Conservation (phyloP, 2,888 invertebrate species). For the Panzeria rudis region DNA sequence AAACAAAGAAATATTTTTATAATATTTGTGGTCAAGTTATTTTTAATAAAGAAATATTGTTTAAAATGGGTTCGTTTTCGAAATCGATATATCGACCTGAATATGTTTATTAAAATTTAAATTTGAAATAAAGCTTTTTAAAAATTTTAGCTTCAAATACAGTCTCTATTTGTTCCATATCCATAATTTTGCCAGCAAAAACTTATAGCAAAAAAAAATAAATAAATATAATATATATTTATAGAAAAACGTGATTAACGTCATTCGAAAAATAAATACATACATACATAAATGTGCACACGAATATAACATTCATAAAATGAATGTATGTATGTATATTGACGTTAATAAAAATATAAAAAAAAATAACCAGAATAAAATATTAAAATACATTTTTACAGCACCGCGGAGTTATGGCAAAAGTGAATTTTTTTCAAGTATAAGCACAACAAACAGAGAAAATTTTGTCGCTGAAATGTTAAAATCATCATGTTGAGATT, state of each 20-base stretch:
- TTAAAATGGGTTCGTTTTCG: too few species aligned
- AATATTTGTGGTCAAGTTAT: too few species aligned
- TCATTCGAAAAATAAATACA: background rate
- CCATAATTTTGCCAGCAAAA: background rate
- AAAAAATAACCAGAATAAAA: background rate
- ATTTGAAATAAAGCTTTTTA: too few species aligned
- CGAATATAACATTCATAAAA: slow-evolving; percentile 1
- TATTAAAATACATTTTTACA: slow-evolving; percentile 9
- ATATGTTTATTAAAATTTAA: too few species aligned
- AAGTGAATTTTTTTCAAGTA: background rate
- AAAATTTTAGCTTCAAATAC: background rate
- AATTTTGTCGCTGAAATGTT: background rate
- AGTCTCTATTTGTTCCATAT: background rate
- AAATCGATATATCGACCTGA: too few species aligned
- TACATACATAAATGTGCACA: background rate
- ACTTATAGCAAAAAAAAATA: background rate
- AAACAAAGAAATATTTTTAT: too few species aligned
- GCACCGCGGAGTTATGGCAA: slow-evolving; percentile 1
- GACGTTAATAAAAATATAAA: background rate
- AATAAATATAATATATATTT: slow-evolving; percentile 1
- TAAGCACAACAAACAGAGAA: background rate
- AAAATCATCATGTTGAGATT: background rate
- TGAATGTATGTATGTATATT: slow-evolving; percentile 3
- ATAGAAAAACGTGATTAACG: background rate
- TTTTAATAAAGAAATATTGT: too few species aligned